phyloP scores from a whole-genome alignment of 2,797 vertebrate genomes.

The Galago senegalensis region DNA sequence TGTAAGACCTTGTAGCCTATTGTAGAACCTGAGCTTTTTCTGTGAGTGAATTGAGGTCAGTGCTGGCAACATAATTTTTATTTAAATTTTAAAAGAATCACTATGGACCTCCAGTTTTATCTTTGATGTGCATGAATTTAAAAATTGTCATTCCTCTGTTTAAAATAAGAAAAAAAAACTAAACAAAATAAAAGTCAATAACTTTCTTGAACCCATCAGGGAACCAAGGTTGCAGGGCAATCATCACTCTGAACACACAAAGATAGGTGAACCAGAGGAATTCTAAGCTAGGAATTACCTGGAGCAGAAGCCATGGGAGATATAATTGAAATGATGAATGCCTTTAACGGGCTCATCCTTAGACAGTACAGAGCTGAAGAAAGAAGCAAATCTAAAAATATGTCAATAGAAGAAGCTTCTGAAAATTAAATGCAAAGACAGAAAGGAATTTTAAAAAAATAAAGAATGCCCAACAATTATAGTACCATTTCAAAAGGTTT shows the following conservation, averaged over 20 bases:
- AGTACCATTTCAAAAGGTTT: not conserved
- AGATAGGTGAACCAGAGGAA: not conserved
- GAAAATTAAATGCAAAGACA: not conserved
- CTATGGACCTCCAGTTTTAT: not conserved
- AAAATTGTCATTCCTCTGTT: not conserved
- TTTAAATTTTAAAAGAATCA: not conserved
- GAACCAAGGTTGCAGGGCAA: not conserved
- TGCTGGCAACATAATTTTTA: not conserved
- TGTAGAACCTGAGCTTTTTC: not conserved
- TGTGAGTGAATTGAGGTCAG: not conserved
- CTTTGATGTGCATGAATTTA: not conserved
- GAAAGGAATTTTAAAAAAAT: not conserved
- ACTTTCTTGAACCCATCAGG: not conserved
- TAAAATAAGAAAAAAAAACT: not conserved
- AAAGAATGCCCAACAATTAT: not conserved
- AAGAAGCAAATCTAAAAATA: not conserved
- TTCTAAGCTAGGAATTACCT: not conserved
- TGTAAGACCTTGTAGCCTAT: not conserved
- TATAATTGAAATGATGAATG: not conserved
- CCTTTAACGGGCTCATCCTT: not conserved
- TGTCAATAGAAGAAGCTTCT: not conserved
- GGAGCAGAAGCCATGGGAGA: not conserved
- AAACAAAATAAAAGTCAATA: not conserved
- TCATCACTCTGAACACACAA: not conserved
- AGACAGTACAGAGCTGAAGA: not conserved